Conservation (phyloP, 2,888 invertebrate species). For the Synanthedon tipuliformis region DNA sequence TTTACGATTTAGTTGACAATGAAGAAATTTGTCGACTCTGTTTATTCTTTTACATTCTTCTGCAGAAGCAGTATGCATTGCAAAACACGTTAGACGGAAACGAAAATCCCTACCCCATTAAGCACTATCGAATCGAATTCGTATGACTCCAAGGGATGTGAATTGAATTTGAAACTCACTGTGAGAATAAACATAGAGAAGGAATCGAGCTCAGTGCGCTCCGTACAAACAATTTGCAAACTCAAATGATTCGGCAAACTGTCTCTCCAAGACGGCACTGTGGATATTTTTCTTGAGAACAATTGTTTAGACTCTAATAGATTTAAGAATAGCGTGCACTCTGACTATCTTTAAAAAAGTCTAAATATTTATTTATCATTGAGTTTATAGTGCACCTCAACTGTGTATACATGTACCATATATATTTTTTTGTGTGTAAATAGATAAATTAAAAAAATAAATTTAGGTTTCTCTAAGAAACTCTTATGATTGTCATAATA, state of each 20-base stretch:
- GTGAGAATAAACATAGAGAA: constrained; percentile 10
- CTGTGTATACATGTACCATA: too few species aligned
- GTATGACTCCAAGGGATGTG: constrained; percentile 3
- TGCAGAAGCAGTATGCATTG: not conserved
- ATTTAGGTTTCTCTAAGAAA: too few species aligned
- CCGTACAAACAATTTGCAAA: constrained; percentile 17
- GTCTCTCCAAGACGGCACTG: constrained; percentile 6
- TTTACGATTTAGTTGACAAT: too few species aligned
- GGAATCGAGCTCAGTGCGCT: constrained; percentile 8
- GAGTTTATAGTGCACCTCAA: too few species aligned
- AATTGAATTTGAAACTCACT: constrained; percentile 14
- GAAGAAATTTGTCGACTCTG: not conserved
- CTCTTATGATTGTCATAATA: too few species aligned
- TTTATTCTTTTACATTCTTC: not conserved
- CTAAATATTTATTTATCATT: too few species aligned
- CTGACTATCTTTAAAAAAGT: too few species aligned
- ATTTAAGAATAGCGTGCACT: too few species aligned
- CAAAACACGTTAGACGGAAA: not conserved
- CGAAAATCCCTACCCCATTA: not conserved
- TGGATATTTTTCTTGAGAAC: constrained; percentile 2
- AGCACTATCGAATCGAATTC: not conserved
- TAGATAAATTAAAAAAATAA: too few species aligned
- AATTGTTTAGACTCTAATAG: not conserved
- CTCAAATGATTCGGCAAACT: constrained; percentile 18
- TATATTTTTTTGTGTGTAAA: too few species aligned